Evolutionary conservation across 2,797 vertebrate species (phyloP).

Genomic region (Meriones psammophilus): DNA sequence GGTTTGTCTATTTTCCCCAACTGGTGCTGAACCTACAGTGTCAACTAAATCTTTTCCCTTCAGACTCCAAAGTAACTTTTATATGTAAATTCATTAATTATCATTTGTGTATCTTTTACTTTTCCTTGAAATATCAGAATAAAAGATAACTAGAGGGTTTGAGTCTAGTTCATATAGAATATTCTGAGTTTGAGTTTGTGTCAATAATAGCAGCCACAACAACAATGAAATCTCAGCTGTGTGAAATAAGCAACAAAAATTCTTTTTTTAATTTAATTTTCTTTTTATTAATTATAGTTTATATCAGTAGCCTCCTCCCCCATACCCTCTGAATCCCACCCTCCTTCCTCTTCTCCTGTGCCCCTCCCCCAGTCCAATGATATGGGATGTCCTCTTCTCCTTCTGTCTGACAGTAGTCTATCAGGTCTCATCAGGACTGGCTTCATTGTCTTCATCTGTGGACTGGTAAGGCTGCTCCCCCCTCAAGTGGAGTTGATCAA

Average conservation of each 20-base stretch:
- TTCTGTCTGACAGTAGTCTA: too few relatives aligned
- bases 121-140: background rate
- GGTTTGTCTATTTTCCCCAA: background rate
- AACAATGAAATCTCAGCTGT: background rate
- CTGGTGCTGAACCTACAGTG: background rate
- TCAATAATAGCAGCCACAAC: background rate
- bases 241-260: background rate
- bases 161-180: background rate
- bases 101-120: background rate
- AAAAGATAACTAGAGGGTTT: background rate
- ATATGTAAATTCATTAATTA: conserved; percentile 61
- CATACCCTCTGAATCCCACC: too few relatives aligned
- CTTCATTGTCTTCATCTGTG: too few relatives aligned
- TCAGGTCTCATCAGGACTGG: too few relatives aligned
- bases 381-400: too few relatives aligned
- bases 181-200: background rate
- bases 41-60: conserved; percentile 61
- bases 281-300: too few relatives aligned
- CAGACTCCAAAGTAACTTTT: conserved; percentile 61
- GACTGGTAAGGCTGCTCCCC: too few relatives aligned
- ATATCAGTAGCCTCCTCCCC: too few relatives aligned
- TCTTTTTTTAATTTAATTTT: background rate
- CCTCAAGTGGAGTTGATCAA: too few relatives aligned
- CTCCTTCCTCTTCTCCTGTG: too few relatives aligned
- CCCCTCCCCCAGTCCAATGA: too few relatives aligned